phyloP scores from a whole-genome alignment of 2,888 invertebrate genomes.

The Andrena chrysosceles region DNA sequence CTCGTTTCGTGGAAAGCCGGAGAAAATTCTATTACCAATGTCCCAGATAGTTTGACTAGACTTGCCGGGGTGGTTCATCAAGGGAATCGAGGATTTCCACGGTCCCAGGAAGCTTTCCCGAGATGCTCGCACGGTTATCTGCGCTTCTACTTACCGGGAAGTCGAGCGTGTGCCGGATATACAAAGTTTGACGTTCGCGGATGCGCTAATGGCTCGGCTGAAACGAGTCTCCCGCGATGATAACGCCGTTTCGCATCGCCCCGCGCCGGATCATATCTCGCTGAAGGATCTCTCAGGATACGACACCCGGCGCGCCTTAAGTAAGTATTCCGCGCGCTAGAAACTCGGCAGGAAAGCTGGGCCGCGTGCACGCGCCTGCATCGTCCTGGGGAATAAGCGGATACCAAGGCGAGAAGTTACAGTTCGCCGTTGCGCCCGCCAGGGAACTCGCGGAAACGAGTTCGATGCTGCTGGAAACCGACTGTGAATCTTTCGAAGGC shows the following conservation, averaged over 20 bases:
- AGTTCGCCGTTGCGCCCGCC: background rate
- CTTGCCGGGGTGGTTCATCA: constrained; percentile 31
- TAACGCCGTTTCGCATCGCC: constrained; percentile 61
- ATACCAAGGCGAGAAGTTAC: background rate
- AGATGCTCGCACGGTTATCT: constrained; percentile 55
- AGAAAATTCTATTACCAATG: constrained; percentile 23
- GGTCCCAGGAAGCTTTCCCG: constrained; percentile 3
- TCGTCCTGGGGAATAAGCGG: background rate
- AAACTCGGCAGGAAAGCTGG: constrained; percentile 21
- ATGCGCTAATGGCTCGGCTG: constrained; percentile 69
- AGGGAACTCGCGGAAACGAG: background rate
- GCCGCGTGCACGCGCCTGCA: constrained; percentile 2
- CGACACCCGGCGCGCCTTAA: constrained; percentile 57
- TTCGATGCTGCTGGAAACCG: background rate
- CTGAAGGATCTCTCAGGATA: constrained; percentile 67
- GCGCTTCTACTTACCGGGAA: constrained; percentile 54
- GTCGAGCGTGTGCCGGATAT: constrained; percentile 57
- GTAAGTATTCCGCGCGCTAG: constrained; percentile 54
- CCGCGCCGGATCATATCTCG: constrained; percentile 66
- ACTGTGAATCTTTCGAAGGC: background rate
- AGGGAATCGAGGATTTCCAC: constrained; percentile 27
- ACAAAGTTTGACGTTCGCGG: constrained; percentile 70
- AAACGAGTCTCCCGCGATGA: constrained; percentile 68
- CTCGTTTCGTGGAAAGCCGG: background rate
- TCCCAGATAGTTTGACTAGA: background rate